phyloP scores from a whole-genome alignment of 2,888 invertebrate species.

The Catocala fraxini region DNA sequence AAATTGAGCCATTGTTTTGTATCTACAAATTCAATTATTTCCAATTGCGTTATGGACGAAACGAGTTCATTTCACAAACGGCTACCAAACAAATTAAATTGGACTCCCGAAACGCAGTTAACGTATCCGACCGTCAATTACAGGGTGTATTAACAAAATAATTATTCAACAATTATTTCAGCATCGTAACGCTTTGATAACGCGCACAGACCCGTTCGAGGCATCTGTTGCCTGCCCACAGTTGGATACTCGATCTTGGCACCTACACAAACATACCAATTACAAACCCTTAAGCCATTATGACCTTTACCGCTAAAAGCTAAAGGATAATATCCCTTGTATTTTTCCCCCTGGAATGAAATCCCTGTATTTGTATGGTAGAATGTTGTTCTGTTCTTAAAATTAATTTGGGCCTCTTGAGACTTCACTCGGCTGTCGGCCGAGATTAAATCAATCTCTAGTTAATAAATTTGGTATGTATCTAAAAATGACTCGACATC shows the following conservation, averaged over 20 bases:
- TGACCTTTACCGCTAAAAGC: constrained; percentile 31
- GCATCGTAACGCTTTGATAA: constrained; percentile 69
- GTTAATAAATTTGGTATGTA: constrained; percentile 73
- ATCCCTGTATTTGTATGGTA: constrained; percentile 32
- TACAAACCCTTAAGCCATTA: constrained; percentile 9
- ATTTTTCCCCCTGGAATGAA: constrained; percentile 12
- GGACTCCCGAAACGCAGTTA: constrained; percentile 48
- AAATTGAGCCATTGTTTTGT: constrained; percentile 17
- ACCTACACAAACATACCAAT: constrained; percentile 47
- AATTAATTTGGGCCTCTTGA: constrained; percentile 84
- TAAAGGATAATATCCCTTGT: constrained; percentile 52
- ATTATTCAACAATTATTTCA: constrained; percentile 77
- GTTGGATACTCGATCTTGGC: constrained; percentile 60
- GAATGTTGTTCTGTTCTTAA: constrained; percentile 78
- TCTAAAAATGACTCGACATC: constrained; percentile 52
- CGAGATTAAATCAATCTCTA: constrained; percentile 79
- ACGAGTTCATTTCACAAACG: constrained; percentile 37
- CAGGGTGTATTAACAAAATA: constrained; percentile 73
- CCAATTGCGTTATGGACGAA: constrained; percentile 27
- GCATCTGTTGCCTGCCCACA: constrained; percentile 81
- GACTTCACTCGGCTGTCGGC: constrained; percentile 66
- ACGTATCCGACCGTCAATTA: constrained; percentile 53
- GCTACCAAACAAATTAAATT: constrained; percentile 53
- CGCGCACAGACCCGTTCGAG: constrained; percentile 69
- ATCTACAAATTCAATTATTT: constrained; percentile 30